These are phyloP conservation scores for Patiria miniata DNA, from an alignment of 35 echinoderm and acorn worm genomes.

Conservation along the genomic window DNA sequence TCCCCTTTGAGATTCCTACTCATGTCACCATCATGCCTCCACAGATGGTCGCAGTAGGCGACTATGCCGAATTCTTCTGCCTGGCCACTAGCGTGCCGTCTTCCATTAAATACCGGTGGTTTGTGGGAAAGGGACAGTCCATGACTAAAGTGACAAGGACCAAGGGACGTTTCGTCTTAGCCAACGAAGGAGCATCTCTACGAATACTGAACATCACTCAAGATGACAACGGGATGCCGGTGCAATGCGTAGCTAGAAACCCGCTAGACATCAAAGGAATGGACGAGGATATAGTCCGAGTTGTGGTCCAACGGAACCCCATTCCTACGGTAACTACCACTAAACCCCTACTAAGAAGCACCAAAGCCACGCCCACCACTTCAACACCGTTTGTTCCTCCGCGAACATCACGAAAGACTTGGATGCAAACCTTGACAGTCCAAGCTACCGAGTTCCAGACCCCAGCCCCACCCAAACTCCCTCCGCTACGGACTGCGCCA, in stretches of 20 bases:
- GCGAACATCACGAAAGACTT: background rate
- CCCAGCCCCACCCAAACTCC: background rate
- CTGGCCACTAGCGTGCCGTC: background rate
- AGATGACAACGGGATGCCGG: background rate
- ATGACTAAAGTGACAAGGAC: background rate
- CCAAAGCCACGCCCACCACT: background rate
- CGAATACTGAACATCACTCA: conserved; percentile 12
- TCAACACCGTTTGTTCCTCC: background rate
- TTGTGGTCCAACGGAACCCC: background rate
- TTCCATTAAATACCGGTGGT: background rate
- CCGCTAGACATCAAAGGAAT: conserved; percentile 21
- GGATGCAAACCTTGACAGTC: no score
- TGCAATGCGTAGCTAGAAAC: conserved; percentile 26
- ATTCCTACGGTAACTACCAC: background rate
- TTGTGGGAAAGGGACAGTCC: conserved; percentile 6
- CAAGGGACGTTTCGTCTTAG: conserved; percentile 1
- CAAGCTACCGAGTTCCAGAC: background rate
- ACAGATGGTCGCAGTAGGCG: conserved; percentile 16
- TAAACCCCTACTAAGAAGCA: background rate
- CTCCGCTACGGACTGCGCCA: background rate
- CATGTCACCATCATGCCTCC: background rate
- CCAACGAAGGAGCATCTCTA: background rate
- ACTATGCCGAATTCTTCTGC: conserved; percentile 25
- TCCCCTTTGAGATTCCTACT: background rate
- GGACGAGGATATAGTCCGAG: conserved; percentile 11